phyloP scores from a whole-genome alignment of 2,888 invertebrate genomes.

The Eristalis tenax region DNA sequence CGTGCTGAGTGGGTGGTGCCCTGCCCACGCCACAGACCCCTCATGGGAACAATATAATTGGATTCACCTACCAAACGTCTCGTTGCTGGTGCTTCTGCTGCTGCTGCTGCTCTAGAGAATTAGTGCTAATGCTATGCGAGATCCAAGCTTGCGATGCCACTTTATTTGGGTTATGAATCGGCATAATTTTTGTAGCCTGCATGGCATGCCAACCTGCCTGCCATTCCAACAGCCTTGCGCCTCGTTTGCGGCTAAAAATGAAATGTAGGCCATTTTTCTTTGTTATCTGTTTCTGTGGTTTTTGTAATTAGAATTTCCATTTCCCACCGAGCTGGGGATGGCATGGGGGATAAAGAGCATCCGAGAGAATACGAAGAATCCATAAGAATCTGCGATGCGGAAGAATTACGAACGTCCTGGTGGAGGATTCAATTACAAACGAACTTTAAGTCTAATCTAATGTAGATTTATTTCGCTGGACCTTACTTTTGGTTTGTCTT shows the following conservation, averaged over 20 bases:
- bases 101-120: conserved; percentile 51
- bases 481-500: conserved; percentile 18
- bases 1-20: conserved; percentile 1
- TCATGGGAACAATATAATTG: conserved; percentile 69
- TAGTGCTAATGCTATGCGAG: conserved; percentile 68
- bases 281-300: conserved; percentile 69
- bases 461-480: conserved; percentile 38
- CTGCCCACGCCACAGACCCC: conserved; percentile 13
- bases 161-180: conserved; percentile 71
- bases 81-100: conserved; percentile 19
- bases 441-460: conserved; percentile 35
- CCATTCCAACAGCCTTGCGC: neutral
- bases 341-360: neutral
- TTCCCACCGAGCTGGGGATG: conserved; percentile 1
- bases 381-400: conserved; percentile 42
- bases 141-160: conserved; percentile 67
- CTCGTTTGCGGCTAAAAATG: conserved; percentile 44
- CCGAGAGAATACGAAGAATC: conserved; percentile 2
- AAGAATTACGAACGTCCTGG: conserved; percentile 32
- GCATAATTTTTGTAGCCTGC: conserved; percentile 58
- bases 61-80: conserved; percentile 51
- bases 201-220: neutral
- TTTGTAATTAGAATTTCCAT: conserved; percentile 70
- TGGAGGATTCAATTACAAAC: conserved; percentile 61
- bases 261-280: conserved; percentile 71